Conservation (phyloP, 2,797 vertebrate species). For the Lophius americanus region DNA sequence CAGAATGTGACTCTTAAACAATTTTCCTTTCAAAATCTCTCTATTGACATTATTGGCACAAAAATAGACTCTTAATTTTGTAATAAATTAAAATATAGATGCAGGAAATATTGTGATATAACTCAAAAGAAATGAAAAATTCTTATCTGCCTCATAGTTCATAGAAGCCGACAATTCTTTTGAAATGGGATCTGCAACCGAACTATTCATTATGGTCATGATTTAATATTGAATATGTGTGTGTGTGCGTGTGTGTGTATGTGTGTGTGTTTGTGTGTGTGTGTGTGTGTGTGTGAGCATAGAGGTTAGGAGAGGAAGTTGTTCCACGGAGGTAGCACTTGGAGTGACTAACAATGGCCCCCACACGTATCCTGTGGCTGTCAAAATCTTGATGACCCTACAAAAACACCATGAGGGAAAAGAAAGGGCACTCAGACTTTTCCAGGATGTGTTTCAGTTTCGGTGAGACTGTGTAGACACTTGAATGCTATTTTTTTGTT, state of each 20-base stretch:
- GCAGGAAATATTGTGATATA: too few species aligned
- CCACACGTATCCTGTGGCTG: constrained; percentile 80
- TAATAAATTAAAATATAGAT: neutral
- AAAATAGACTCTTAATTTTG: neutral
- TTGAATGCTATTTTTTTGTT: constrained; percentile 39
- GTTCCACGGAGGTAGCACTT: constrained; percentile 70
- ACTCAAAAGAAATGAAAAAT: too few species aligned
- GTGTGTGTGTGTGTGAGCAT: constrained; percentile 39
- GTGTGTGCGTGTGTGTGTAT: neutral
- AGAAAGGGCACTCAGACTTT: constrained; percentile 27
- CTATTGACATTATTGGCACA: too few species aligned
- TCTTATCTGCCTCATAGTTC: too few species aligned
- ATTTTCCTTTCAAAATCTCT: neutral
- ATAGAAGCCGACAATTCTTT: too few species aligned
- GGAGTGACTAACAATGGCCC: constrained; percentile 77
- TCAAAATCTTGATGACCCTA: constrained; percentile 67
- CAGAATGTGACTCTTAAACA: too few species aligned
- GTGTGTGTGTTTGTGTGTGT: constrained; percentile 18
- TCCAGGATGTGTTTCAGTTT: constrained; percentile 70
- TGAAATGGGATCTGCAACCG: neutral
- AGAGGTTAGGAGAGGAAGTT: constrained; percentile 65
- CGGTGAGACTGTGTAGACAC: constrained; percentile 28
- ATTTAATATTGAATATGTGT: neutral
- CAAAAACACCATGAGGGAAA: constrained; percentile 63
- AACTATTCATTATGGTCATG: neutral